Base-by-base conservation (phyloP, 2,888 invertebrate genomes). In the Cryptocephalus moraei region DNA sequence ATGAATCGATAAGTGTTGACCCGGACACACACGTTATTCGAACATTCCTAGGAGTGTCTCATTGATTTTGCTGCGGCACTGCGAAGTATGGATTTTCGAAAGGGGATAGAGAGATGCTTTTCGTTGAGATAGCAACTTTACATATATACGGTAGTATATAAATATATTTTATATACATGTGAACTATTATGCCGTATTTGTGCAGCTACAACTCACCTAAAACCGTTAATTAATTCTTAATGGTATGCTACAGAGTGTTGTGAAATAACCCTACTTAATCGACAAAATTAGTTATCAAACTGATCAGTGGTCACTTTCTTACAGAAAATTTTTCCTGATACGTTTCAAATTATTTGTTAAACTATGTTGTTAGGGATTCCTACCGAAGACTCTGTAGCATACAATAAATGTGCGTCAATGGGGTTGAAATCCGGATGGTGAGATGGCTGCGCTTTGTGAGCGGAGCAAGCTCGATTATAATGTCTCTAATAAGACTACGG, bases 391-490 rank as follows among this genome's bases (percentile, higher is more conserved):
- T 22, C 22, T 22, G 22, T 22, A 22, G 22, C 22, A 22, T 22
- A 22, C 22, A 22, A 22, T 22, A 22, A 22, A 22, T 22, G 22
- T 22, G 22, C 22, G 22, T 22, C 22, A 22, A 22, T 22, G 22
- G 22, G 22, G 22, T 22, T 22, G 22, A 22, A 22, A 22, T 22
- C 22, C 22, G 22, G 22, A 22, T 22, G 22, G 22, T 22, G 22
- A 22, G 42, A 42, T 32, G 32, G 32, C 32, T 31, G 32, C n/a
- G 32, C 22, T 22, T 60, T 63, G 63, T 67, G 67, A 69, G 67
- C 66, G 66, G 66, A 69, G 65, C 66, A 69, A 68, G 69, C 68
- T 67, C 65, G 62, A 61, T 65, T 63, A 64, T 61, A 65, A 61
- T 55, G 59, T 62, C 55, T 62, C 63, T 66, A 64, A 64, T 63